Evolutionary conservation across 1,140 invertebrate species (phyloP).

Genomic region (Dendroctonus ponderosae): DNA sequence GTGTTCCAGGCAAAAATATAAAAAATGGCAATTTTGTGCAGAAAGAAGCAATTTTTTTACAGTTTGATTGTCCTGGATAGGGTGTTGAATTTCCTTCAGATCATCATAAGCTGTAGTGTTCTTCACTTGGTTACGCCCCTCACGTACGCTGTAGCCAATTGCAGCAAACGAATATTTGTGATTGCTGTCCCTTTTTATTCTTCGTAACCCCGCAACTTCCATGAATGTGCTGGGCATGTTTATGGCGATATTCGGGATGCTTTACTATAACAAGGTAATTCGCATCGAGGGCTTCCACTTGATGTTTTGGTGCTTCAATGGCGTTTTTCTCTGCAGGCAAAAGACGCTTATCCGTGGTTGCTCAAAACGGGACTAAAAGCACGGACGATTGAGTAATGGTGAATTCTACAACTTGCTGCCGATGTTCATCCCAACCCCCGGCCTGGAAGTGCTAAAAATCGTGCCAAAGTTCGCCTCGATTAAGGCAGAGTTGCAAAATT

Average conservation of each 20-base stretch:
- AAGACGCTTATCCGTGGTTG: constrained; percentile 54
- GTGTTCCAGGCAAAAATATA: no score
- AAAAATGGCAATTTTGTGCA: no score
- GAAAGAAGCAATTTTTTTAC: no score
- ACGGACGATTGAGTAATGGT: constrained; percentile 17
- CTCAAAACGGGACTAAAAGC: constrained; percentile 15
- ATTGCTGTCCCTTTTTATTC: constrained; percentile 86
- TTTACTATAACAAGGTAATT: constrained; percentile 79
- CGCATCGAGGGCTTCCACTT: not conserved
- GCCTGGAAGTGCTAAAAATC: constrained; percentile 80
- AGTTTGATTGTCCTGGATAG: constrained; percentile 79
- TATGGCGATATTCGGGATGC: constrained; percentile 84
- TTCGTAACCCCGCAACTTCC: constrained; percentile 89
- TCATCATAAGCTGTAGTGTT: constrained; percentile 91
- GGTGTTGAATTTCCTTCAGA: constrained; percentile 89
- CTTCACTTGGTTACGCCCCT: constrained; percentile 86
- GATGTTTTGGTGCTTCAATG: not conserved
- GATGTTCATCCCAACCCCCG: constrained; percentile 84
- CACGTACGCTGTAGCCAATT: no score
- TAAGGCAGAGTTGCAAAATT: constrained; percentile 72
- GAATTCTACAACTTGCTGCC: constrained; percentile 80
- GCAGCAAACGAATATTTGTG: constrained; percentile 92
- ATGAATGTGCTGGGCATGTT: constrained; percentile 90
- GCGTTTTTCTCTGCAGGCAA: constrained; percentile 60
- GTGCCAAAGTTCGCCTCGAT: constrained; percentile 74